Evolutionary conservation across 2,888 invertebrate species (phyloP).

Genomic region (Aricia artaxerxes): DNA sequence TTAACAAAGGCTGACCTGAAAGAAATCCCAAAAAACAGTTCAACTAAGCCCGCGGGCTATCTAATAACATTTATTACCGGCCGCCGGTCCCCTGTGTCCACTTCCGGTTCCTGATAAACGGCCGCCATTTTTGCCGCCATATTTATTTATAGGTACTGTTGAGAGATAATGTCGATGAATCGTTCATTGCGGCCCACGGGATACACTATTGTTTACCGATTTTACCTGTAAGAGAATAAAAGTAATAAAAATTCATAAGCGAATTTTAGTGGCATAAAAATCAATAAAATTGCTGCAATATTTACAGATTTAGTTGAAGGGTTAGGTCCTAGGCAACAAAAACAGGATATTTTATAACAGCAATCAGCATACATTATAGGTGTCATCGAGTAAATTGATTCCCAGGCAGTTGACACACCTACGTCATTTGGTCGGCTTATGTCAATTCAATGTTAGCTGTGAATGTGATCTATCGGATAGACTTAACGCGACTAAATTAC

Average conservation of each 20-base stretch:
- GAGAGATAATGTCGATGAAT: slow-evolving; percentile 70
- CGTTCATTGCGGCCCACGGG: slow-evolving; percentile 54
- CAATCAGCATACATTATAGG: not conserved
- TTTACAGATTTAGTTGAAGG: not conserved
- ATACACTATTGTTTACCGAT: not conserved
- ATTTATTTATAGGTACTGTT: slow-evolving; percentile 78
- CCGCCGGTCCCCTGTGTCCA: slow-evolving; percentile 76
- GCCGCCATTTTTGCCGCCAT: slow-evolving; percentile 79
- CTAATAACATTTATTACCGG: slow-evolving; percentile 80
- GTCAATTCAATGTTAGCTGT: too few species aligned
- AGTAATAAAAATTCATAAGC: not conserved
- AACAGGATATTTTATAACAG: not conserved
- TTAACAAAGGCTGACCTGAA: slow-evolving; percentile 74
- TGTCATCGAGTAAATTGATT: too few species aligned
- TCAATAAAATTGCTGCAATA: not conserved
- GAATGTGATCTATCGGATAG: too few species aligned
- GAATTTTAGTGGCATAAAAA: not conserved
- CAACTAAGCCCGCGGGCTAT: slow-evolving; percentile 79
- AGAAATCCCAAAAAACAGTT: slow-evolving; percentile 68
- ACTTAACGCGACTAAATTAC: too few species aligned
- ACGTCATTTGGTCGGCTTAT: too few species aligned
- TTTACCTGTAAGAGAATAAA: not conserved
- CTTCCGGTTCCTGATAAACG: slow-evolving; percentile 79
- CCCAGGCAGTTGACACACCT: too few species aligned
- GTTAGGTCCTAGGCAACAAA: not conserved